Evolutionary conservation across 2,797 vertebrate species (phyloP), one percentile per base, ranked within the genome.

Genomic region (Glossophaga mutica): DNA sequence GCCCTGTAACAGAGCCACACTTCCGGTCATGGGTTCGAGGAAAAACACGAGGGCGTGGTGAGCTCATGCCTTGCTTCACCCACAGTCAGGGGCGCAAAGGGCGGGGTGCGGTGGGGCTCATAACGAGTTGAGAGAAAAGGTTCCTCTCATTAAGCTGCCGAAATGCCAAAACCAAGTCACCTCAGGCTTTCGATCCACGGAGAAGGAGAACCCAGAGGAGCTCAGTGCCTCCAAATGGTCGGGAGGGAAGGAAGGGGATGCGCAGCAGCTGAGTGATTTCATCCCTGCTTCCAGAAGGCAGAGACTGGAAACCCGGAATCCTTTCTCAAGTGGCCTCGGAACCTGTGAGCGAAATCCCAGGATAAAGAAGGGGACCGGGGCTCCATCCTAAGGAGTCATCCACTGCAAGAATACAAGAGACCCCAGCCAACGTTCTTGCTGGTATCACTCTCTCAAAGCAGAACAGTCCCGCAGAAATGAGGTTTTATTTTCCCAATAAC

Each of bases 401-500:
- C 11, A 42, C 50, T 76, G 83, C 79, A 62, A 55, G 39, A 52
- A 67, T 8, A 71, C 52, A 42, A 32, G 67, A 52, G 44, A 48
- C 32, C 48, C 15, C 65, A 34, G 22, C 24, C 55, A 59, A 34
- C 39, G 52, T 50, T 50, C 91, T 83, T n/a, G 9, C n/a, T 16
- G 32, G 48, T 9, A n/a, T 5, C 26, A 39, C 39, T 52, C 15
- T 59, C 73, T 87, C 55, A 65, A 37, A 70, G 34, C 11, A 83
- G 26, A 59, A 52, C 16, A 70, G 48, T n/a, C 9, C 24, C 46
- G 70, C 85, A 62, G 62, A 86, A 93, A 62, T 26, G 77, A 37
- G 24, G 37, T 88, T 90, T 93, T 48, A 77, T 81, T 76, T 89
- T 71, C 16, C 79, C 46, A 88, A 68, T 65, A 59, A 29, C 50